phyloP scores from a whole-genome alignment of 2,888 invertebrate genomes.

The Smittia sp. region DNA sequence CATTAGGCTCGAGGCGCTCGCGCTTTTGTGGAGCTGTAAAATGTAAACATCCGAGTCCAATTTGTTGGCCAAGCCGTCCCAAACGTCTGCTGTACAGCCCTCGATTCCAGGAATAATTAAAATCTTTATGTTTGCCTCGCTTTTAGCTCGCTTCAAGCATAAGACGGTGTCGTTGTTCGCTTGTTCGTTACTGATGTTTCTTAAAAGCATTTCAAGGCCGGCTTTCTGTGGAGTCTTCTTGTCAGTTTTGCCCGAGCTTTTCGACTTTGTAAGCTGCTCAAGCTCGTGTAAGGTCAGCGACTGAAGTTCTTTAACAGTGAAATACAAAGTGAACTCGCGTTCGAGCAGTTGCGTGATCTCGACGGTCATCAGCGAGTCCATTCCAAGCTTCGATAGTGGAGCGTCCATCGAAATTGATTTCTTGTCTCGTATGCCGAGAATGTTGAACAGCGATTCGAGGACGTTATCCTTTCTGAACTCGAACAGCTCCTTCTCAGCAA shows the following conservation, averaged over 20 bases:
- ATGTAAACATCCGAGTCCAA: background rate
- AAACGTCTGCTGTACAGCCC: background rate
- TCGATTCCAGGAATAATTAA: conserved; percentile 15
- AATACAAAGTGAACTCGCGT: conserved; percentile 13
- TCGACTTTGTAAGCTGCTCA: conserved; percentile 30
- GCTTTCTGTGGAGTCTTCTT: background rate
- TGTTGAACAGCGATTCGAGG: conserved; percentile 64
- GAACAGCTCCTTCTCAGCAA: conserved; percentile 69
- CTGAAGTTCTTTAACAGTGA: conserved; percentile 51
- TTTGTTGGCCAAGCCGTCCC: background rate
- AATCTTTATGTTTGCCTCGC: background rate
- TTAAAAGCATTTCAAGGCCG: conserved; percentile 57
- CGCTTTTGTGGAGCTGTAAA: background rate
- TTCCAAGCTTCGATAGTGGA: conserved; percentile 9
- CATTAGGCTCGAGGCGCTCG: background rate
- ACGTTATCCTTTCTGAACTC: conserved; percentile 61
- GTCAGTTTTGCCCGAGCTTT: background rate
- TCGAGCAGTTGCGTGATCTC: conserved; percentile 24
- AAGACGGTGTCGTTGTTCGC: background rate
- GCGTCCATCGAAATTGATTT: conserved; percentile 34
- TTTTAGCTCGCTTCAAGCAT: background rate
- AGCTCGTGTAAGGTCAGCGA: conserved; percentile 63
- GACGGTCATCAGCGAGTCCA: conserved; percentile 26
- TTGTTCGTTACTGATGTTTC: conserved; percentile 48
- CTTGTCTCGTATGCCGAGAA: conserved; percentile 53